phyloP scores from a whole-genome alignment of 2,113 vertebrate genomes.

The Myanophis thanlyinensis region DNA sequence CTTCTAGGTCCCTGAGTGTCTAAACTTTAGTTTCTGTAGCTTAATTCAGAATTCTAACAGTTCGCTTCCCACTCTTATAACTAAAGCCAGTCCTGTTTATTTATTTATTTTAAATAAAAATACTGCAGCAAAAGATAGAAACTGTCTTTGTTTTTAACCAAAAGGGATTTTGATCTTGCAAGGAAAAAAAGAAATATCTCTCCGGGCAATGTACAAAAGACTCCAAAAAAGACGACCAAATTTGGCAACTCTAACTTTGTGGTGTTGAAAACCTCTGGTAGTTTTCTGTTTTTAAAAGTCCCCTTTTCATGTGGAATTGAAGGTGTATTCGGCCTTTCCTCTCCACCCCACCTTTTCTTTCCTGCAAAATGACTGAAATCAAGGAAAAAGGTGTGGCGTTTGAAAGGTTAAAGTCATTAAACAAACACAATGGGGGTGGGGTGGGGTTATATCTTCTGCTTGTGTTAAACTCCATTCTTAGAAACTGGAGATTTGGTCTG shows the following conservation, averaged over 20 bases:
- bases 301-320: not conserved
- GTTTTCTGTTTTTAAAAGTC: no score
- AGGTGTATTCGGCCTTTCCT: not conserved
- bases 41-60: not conserved
- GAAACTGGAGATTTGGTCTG: constrained; percentile 14
- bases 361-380: not conserved
- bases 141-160: not conserved
- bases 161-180: not conserved
- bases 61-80: no score
- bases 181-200: not conserved
- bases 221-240: not conserved
- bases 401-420: not conserved
- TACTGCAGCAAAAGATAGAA: not conserved
- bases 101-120: not conserved
- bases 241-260: not conserved
- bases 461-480: not conserved
- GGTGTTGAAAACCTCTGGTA: not conserved
- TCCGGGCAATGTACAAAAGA: not conserved
- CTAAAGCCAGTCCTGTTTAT: not conserved
- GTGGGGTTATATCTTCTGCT: not conserved
- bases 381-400: not conserved
- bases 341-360: not conserved
- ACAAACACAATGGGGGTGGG: no score
- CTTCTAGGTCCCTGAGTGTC: not conserved
- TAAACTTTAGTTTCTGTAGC: not conserved